These are phyloP conservation scores for Pachypanchax playfairii DNA, from an alignment of 2,113 vertebrate genomes.

Conservation along the genomic window DNA sequence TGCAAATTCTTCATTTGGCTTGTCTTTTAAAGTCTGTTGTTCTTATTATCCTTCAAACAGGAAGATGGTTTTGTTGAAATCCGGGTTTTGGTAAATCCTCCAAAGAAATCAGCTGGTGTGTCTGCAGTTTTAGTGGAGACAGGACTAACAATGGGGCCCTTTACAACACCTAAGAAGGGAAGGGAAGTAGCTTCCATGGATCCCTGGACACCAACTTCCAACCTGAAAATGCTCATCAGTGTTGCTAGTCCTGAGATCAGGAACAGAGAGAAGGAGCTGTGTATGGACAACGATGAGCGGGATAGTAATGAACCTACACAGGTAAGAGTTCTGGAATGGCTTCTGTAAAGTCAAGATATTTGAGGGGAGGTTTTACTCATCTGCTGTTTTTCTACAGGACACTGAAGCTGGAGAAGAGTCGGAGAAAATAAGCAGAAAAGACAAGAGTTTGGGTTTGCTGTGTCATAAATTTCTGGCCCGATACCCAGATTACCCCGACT, in stretches of 20 bases:
- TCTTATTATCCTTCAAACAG: conserved; percentile 54
- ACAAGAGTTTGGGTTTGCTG: conserved; percentile 93
- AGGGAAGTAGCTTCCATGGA: conserved; percentile 80
- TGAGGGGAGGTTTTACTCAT: not conserved
- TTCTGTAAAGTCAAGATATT: not conserved
- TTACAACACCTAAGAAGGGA: conserved; percentile 89
- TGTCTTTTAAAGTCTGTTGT: not conserved
- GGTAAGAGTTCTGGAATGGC: conserved; percentile 55
- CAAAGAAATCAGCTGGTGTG: conserved; percentile 71
- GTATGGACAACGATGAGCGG: conserved; percentile 60
- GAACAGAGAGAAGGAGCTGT: conserved; percentile 86
- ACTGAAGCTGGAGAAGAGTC: conserved; percentile 86
- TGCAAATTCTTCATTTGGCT: no score
- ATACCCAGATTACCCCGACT: conserved; percentile 88
- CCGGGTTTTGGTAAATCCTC: conserved; percentile 69
- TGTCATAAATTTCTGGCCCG: conserved; percentile 94
- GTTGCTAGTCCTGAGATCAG: conserved; percentile 95
- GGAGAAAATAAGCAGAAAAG: conserved; percentile 92
- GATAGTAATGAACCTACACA: conserved; percentile 77
- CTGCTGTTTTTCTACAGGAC: conserved; percentile 74
- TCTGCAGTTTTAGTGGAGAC: conserved; percentile 58
- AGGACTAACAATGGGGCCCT: conserved; percentile 76
- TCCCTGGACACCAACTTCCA: conserved; percentile 96
- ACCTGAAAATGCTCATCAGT: conserved; percentile 96
- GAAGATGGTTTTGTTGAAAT: conserved; percentile 80